Conservation (phyloP, 2,797 vertebrate species). For the Leuciscus waleckii region DNA sequence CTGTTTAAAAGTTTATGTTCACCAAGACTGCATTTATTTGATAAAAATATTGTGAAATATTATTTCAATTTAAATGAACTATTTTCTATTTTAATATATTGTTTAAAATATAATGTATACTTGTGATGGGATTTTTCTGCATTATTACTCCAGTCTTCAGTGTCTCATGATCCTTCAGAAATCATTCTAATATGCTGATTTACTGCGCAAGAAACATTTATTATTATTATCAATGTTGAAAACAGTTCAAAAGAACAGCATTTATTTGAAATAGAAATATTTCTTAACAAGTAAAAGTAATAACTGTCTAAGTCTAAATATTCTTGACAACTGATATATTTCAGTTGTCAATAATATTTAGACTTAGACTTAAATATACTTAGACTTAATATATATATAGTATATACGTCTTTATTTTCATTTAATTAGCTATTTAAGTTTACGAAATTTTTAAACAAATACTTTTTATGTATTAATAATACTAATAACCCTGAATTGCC, state of each 20-base stretch:
- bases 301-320: neutral
- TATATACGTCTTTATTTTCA: neutral
- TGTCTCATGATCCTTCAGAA: neutral
- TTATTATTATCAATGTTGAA: neutral
- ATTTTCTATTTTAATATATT: neutral
- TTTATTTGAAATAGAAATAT: neutral
- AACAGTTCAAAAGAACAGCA: neutral
- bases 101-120: neutral
- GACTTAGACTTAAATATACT: neutral
- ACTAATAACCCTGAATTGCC: neutral
- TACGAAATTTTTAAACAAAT: no score
- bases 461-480: neutral
- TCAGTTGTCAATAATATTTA: no score
- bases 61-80: neutral
- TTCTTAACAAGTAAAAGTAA: no score
- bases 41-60: neutral
- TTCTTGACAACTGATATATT: neutral
- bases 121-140: neutral
- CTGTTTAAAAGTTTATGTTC: neutral
- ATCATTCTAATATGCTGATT: neutral
- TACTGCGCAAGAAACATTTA: neutral
- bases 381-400: no score
- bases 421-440: neutral
- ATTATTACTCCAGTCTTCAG: no score
- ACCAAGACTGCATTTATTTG: neutral